Conservation (phyloP, 2,113 vertebrate genomes). For the Lycocorax pyrrhopterus region DNA sequence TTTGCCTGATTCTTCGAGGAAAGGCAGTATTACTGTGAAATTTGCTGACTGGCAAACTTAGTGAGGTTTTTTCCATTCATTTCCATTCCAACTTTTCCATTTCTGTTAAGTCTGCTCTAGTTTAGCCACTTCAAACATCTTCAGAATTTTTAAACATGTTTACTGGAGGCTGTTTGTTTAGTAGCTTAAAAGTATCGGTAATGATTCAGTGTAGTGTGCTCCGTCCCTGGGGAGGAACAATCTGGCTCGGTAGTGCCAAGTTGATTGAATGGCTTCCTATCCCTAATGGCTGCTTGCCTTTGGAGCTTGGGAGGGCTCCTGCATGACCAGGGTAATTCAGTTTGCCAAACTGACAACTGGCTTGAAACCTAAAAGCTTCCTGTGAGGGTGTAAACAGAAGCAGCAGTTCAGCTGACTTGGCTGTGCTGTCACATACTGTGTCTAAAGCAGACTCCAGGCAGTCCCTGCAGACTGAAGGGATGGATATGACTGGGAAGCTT, state of each 20-base stretch:
- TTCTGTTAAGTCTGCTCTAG: background rate
- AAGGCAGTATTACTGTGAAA: background rate
- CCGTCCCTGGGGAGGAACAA: background rate
- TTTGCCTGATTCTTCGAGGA: background rate
- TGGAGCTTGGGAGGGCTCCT: background rate
- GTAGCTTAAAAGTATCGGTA: background rate
- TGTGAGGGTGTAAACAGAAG: background rate
- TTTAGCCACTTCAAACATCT: background rate
- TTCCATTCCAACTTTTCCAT: background rate
- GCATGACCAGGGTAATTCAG: background rate
- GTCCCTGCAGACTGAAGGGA: background rate
- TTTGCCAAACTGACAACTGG: background rate
- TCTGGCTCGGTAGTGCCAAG: background rate
- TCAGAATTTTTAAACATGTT: background rate
- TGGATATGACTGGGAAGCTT: background rate
- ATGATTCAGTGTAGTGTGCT: background rate
- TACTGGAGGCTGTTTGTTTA: background rate
- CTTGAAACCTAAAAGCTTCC: background rate
- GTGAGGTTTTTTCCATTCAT: background rate
- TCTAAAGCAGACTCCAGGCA: background rate
- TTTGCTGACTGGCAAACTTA: background rate
- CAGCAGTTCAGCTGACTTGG: background rate
- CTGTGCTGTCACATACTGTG: accelerated
- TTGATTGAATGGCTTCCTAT: background rate
- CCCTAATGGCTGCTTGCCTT: background rate